Evolutionary conservation across 1,140 invertebrate genomes (phyloP), one percentile per base, ranked within the genome.

Genomic region (Lordiphosa clarofinis): DNA sequence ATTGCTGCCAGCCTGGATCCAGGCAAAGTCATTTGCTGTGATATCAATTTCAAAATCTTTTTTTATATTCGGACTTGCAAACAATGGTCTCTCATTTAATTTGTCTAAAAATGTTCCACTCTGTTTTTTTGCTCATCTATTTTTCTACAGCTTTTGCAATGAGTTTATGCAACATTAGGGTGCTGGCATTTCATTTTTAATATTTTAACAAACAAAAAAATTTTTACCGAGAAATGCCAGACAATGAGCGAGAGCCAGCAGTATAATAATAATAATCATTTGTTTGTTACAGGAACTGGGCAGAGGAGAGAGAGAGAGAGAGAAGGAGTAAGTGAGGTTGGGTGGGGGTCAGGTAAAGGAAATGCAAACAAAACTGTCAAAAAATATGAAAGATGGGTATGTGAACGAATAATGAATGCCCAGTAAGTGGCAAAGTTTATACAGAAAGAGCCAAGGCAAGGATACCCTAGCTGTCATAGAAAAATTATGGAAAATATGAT

Each of bases 291-390:
- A 13, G 33, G 40, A 33, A 35, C 2, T 38, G 12, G 28, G 42
- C 1, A 15, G 40, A 40, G 28, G n/a, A n/a, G n/a, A n/a, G n/a
- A n/a, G n/a, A n/a, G n/a, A n/a, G n/a, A n/a, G 9, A 24, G 33
- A 19, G 11, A 12, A 35, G 12, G 28, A 7, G 37, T 13, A 11
- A 28, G 38, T 1, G n/a, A 28, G 21, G 38, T 31, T n/a, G 38
- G 38, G 33, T 61, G n/a, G n/a, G n/a, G n/a, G n/a, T 56, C 52
- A 60, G 59, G 62, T 53, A 28, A 31, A 56, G 49, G 28, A 50
- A 73, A 69, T 31, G 55, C 76, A 84, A 84, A 76, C 67, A 73
- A 35, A 84, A 73, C 76, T 84, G 72, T 76, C 78, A 47, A 81
- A 82, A 82, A 81, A 74, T 28, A 28, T 7, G 24, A 28, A 28